These are phyloP conservation scores for Pogonognathellus flavescens DNA, from an alignment of 1,140 invertebrate species.

Conservation along the genomic window DNA sequence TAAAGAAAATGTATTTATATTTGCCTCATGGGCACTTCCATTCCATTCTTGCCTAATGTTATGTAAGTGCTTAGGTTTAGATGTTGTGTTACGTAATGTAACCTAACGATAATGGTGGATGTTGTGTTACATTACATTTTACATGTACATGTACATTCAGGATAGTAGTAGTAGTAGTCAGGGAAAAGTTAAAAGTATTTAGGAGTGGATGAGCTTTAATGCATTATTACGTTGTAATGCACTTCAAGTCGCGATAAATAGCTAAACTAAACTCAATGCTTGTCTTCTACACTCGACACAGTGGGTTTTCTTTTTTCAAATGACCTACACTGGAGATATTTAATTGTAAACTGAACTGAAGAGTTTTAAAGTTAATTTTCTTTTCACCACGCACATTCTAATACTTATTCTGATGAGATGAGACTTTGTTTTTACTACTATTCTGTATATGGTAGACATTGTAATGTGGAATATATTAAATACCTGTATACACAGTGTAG, in stretches of 20 bases:
- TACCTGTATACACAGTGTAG: too few species aligned
- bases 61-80: slow-evolving; percentile 33
- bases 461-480: too few species aligned
- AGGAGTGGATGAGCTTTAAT: slow-evolving; percentile 42
- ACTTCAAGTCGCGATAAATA: background rate
- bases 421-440: background rate
- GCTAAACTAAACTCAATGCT: slow-evolving; percentile 2
- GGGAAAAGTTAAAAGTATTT: slow-evolving; percentile 29
- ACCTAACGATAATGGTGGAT: slow-evolving; percentile 36
- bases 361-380: too few species aligned
- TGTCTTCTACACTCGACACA: background rate
- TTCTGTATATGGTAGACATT: too few species aligned
- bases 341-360: background rate
- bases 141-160: slow-evolving; percentile 6
- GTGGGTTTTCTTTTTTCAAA: slow-evolving; percentile 21
- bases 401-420: background rate
- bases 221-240: slow-evolving; percentile 34
- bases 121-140: slow-evolving; percentile 38
- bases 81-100: slow-evolving; percentile 34
- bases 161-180: background rate
- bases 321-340: slow-evolving; percentile 1
- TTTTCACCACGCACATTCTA: background rate
- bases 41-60: slow-evolving; percentile 24
- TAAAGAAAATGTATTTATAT: slow-evolving; percentile 34
- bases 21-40: slow-evolving; percentile 38